Evolutionary conservation across 2,113 vertebrate species (phyloP).

Genomic region (Spilogale gracilis): DNA sequence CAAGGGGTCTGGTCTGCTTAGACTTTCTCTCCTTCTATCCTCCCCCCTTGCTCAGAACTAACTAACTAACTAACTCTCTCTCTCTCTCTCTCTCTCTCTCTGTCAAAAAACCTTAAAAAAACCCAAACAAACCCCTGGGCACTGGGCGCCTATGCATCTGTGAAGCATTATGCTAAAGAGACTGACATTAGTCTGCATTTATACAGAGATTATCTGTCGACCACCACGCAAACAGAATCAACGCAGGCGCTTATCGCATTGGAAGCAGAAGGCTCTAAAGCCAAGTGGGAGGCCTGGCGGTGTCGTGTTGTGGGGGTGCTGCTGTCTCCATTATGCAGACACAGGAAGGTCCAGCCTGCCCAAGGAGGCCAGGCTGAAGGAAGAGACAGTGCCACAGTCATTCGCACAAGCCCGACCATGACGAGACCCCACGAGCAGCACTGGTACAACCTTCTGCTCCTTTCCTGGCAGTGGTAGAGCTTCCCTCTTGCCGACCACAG

Average conservation of each 20-base stretch:
- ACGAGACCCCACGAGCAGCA: no score
- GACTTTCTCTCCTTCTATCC: neutral
- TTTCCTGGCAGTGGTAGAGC: neutral
- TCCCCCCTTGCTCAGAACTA: neutral
- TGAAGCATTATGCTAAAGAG: neutral
- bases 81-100: neutral
- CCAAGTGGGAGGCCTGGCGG: fast-evolving
- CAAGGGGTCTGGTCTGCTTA: neutral
- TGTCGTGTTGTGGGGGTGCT: no score
- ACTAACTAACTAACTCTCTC: no score
- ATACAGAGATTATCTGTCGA: neutral
- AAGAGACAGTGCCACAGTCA: neutral
- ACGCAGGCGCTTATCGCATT: neutral
- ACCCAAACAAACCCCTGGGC: neutral
- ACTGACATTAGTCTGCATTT: neutral
- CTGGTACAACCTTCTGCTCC: neutral
- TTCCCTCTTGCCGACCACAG: neutral
- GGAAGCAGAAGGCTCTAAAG: neutral
- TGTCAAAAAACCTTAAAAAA: neutral
- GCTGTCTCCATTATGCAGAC: neutral
- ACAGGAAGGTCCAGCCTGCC: neutral
- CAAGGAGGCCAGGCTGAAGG: neutral
- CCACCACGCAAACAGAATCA: neutral
- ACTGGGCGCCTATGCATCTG: neutral
- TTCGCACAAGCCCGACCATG: neutral